Base-by-base conservation (phyloP, 2,888 invertebrate species). In the Drosophila nigricruria region DNA sequence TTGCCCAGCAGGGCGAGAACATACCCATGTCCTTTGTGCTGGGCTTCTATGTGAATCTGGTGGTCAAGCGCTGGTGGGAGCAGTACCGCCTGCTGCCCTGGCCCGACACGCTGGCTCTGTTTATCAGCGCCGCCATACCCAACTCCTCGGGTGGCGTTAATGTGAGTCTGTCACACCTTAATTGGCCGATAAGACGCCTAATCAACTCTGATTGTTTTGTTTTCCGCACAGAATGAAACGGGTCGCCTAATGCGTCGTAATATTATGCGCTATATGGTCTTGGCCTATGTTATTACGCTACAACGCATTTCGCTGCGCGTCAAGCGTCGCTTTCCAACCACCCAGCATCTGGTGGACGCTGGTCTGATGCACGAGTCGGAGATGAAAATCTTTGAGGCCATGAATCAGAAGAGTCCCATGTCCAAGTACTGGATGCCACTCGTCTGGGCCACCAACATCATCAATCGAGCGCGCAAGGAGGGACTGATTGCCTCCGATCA, bases 1-100 rank as follows among this genome's bases (percentile, higher is more conserved):
- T 97, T 92, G 96, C 96, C 68, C 96, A 96, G 88, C 97, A 97
- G 93, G 96, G 96, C 91, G 97, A 97, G 92, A 96, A 96, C 70
- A 97, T 98, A 91, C 98, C 98, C 42, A 96, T 98, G 96, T 97
- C 98, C 34, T 98, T 98, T 94, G 97, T 98, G 61, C 95, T 98
- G 81, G 98, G 98, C 67, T 98, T 98, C 94, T 98, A 98, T 94
- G 98, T 98, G 77, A 96, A 96, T 89, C 94, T 98, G 85, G 96
- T 98, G 59, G 97, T 98, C 82, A 96, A 96, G 91, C 94, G 98
- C 88, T 98, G 98, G 98, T 98, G 98, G 98, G 97, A 97, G 91
- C 98, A 98, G 92, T 98, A 98, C 94, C 96, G 96, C 93, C 94
- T 97, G 73, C 94, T 98, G 78, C 98, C 98, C 6, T 98, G 98